These are phyloP conservation scores for Crossocerus cetratus DNA, from an alignment of 2,888 invertebrate genomes.

Conservation along the genomic window DNA sequence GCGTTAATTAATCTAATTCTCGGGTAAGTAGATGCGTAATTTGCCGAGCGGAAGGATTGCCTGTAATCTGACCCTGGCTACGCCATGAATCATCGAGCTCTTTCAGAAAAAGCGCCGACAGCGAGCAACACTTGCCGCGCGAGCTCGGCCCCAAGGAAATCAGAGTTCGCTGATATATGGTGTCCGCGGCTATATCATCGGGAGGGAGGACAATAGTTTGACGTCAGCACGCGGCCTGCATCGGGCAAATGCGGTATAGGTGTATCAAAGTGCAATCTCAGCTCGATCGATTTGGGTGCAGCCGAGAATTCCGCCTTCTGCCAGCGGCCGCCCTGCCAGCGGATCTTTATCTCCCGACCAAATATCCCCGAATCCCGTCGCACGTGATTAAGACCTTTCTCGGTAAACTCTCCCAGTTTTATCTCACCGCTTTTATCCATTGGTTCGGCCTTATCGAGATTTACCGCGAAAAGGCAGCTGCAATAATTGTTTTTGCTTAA, in stretches of 20 bases:
- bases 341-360: too few species aligned
- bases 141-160: slow-evolving; percentile 19
- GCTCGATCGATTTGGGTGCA: slow-evolving; percentile 15
- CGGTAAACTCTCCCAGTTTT: too few species aligned
- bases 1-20: too few species aligned
- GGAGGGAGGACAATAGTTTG: slow-evolving; percentile 30
- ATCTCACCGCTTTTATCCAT: too few species aligned
- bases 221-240: slow-evolving; percentile 25
- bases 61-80: not conserved
- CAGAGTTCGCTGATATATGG: slow-evolving; percentile 26
- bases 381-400: too few species aligned
- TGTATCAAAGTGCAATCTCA: slow-evolving; percentile 33
- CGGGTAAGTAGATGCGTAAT: too few species aligned
- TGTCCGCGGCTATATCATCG: slow-evolving; percentile 26
- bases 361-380: too few species aligned
- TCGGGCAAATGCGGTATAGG: slow-evolving; percentile 4
- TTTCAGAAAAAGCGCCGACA: not conserved
- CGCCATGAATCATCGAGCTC: not conserved
- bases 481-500: too few species aligned
- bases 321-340: too few species aligned
- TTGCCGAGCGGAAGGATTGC: too few species aligned
- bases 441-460: too few species aligned
- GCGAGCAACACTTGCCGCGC: slow-evolving; percentile 20
- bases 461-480: too few species aligned
- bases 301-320: not conserved